Percentiles rank a stretch among this genome's conserved stretches.
Conservation (phyloP, 2,113 vertebrate genomes). For the Cebus imitator region DNA sequence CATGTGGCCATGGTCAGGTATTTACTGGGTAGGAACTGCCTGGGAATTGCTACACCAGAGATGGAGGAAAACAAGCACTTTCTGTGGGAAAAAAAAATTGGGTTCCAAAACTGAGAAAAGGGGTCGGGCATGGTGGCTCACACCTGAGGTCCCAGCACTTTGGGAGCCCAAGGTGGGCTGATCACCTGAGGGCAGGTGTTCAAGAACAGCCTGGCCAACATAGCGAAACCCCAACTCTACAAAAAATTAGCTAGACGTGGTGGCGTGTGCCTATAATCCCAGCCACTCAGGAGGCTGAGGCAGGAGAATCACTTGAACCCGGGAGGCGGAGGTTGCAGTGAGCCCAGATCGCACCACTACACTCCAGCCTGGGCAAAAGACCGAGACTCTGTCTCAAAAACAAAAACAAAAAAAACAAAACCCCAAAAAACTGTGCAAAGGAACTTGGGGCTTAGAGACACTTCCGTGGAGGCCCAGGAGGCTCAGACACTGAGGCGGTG, state of each 20-base stretch:
- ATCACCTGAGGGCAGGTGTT: not conserved
- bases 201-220: not conserved
- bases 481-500: not conserved
- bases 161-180: not conserved
- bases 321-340: too few species aligned
- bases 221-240: not conserved
- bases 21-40: not conserved
- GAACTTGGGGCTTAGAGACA: not conserved
- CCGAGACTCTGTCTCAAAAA: too few species aligned
- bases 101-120: not conserved
- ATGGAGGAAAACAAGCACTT: not conserved
- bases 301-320: too few species aligned
- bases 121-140: not conserved
- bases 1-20: rapidly evolving
- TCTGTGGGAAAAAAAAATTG: not conserved
- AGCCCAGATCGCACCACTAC: too few species aligned
- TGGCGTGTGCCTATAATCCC: too few species aligned
- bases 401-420: too few species aligned
- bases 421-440: not conserved
- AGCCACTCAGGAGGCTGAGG: too few species aligned
- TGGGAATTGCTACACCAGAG: not conserved
- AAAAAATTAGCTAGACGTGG: too few species aligned
- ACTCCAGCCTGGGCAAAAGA: too few species aligned
- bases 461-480: not conserved
- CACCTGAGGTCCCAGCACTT: not conserved